Percentiles rank a stretch among this genome's conserved stretches.
phyloP scores from a whole-genome alignment of 1,140 invertebrate species.

The Asobara japonica region DNA sequence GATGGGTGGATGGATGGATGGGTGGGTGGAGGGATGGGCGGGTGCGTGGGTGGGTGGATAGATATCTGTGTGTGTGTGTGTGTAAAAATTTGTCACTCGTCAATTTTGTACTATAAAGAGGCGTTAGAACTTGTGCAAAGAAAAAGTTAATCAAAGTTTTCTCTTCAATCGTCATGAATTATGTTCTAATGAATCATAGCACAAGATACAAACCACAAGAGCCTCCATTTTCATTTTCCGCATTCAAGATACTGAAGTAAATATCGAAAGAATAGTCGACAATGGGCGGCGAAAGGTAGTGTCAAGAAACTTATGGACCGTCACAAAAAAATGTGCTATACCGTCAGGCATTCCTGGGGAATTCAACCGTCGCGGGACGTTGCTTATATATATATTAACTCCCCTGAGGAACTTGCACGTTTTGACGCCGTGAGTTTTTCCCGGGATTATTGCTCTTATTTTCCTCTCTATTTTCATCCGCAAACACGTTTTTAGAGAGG shows the following conservation, averaged over 20 bases:
- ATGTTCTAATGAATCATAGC: too few relatives aligned
- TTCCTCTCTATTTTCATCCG: neutral
- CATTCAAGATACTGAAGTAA: neutral
- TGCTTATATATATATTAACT: neutral
- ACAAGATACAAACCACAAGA: too few relatives aligned
- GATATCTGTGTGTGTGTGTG: too few relatives aligned
- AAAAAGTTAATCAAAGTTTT: too few relatives aligned
- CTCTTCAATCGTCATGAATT: too few relatives aligned
- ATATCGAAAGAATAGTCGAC: neutral
- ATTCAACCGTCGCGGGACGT: neutral
- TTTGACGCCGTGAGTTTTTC: neutral
- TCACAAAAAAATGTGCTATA: neutral
- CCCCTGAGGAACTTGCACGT: neutral
- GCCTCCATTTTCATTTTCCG: neutral
- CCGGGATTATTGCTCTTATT: neutral
- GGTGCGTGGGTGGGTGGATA: too few relatives aligned
- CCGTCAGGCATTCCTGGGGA: neutral
- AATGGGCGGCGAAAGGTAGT: neutral
- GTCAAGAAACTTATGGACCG: neutral
- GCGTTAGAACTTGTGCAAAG: too few relatives aligned
- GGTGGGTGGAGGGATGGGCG: too few relatives aligned
- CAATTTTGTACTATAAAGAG: too few relatives aligned
- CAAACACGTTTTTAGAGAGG: neutral
- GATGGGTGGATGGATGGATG: too few relatives aligned
- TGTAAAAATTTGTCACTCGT: too few relatives aligned